phyloP scores from a whole-genome alignment of 2,113 vertebrate genomes.

The Ivindomyrus marchei region DNA sequence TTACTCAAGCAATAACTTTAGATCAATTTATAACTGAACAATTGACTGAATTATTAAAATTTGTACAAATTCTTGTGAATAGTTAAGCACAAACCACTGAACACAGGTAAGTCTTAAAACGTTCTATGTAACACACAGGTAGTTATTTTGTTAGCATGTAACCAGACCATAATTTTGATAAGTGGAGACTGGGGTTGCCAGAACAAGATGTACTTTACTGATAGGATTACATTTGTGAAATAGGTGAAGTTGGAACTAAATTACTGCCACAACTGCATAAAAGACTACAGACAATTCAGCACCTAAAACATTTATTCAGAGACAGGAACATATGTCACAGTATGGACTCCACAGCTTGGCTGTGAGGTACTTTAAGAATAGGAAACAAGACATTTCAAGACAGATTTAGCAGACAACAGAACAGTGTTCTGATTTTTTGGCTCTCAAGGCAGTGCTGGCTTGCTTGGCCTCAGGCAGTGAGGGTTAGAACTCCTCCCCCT shows the following conservation, averaged over 20 bases:
- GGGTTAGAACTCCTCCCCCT: slow-evolving; percentile 55
- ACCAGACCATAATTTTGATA: neutral
- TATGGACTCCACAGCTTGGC: neutral
- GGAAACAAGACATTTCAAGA: slow-evolving; percentile 2
- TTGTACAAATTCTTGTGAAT: neutral
- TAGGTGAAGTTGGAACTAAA: neutral
- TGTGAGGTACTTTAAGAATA: neutral
- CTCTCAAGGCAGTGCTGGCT: neutral
- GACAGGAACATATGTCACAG: neutral
- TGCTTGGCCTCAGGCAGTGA: neutral
- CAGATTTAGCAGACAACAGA: slow-evolving; percentile 1
- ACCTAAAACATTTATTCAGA: slow-evolving; percentile 9
- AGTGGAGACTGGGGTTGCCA: neutral
- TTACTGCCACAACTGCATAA: neutral
- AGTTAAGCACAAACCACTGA: neutral
- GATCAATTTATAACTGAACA: neutral
- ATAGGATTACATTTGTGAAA: neutral
- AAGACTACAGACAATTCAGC: neutral
- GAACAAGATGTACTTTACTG: neutral
- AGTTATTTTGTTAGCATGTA: neutral
- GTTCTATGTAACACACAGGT: neutral
- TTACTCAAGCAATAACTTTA: neutral
- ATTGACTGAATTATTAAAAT: neutral
- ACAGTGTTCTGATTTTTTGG: neutral
- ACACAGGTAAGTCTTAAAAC: neutral